Base-by-base conservation (phyloP, 2,797 vertebrate species). In the Simalia tracyae region DNA sequence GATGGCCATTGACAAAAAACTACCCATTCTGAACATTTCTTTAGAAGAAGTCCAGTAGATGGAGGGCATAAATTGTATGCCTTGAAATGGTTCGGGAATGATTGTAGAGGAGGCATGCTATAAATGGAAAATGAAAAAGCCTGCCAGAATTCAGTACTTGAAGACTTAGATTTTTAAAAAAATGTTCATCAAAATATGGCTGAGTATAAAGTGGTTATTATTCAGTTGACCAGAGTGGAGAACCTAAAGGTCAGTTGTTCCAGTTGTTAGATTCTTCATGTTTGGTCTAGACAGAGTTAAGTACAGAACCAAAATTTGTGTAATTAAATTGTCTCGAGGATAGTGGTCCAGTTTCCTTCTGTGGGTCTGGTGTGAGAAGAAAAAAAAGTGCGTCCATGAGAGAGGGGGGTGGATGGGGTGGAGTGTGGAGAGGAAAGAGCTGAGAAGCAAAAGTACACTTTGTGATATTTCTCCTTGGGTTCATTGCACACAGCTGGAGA, bases 341-440 rank as follows among this genome's bases (percentile, higher is more conserved):
- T 24, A 76, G 36, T 76, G 7, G 22, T 36, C 31, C 54, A 50
- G 42, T 22, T 28, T 89, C 36, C 28, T 89, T 17, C 57, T 7
- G 36, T 42, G 72, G 36, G 19, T 97, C 96, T 96, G 93, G 96
- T 95, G 94, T 95, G 92, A 0, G 4, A 93, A 95, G 95, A 97
- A 95, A 97, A 97, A 97, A 98, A 97, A 96, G 9, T 81, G 22
- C 24, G 42, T 24, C 19, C 24, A 2, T 24, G 95, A 95, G 88
- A 95, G 93, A 72, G 87, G 92, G 92, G 95, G 92, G 94, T n/a
- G 90, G 84, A 81, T 86, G 93, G 90, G 90, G 5, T 54, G 92
- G 91, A 92, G 8, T 59, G 90, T 86, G 89, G 93, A 89, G 93
- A 95, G 91, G 92, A 93, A 94, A 95, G 96, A 94, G 95, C 89